These are phyloP conservation scores for Agrotis clavis DNA, from an alignment of 2,888 invertebrate genomes.

Conservation along the genomic window DNA sequence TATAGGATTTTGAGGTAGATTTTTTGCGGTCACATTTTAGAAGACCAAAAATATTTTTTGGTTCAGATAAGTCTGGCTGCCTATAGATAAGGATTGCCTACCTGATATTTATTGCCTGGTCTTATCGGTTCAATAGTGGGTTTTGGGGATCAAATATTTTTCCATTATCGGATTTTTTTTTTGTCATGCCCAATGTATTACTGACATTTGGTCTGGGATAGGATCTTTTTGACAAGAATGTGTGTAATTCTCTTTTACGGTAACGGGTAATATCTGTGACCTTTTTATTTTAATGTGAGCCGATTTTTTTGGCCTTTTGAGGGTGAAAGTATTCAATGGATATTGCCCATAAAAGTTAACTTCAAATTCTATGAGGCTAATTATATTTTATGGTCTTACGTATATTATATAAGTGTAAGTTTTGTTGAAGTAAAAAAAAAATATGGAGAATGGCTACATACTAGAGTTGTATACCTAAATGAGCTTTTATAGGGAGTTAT, in stretches of 20 bases:
- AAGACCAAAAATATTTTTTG: conserved; percentile 18
- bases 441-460: no score
- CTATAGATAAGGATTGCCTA: conserved; percentile 42
- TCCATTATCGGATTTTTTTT: conserved; percentile 52
- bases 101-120: conserved; percentile 59
- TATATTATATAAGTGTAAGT: no score
- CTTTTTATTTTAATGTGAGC: conserved; percentile 11
- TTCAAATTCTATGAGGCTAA: neutral
- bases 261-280: conserved; percentile 33
- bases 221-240: conserved; percentile 56
- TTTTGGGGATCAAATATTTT: conserved; percentile 61
- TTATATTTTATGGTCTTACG: no score
- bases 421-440: no score
- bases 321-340: neutral
- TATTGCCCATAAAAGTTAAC: neutral
- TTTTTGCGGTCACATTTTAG: conserved; percentile 32
- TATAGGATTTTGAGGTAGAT: conserved; percentile 13
- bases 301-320: conserved; percentile 5
- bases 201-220: conserved; percentile 31
- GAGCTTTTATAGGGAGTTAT: no score
- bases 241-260: conserved; percentile 51
- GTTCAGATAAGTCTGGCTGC: conserved; percentile 38
- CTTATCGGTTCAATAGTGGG: conserved; percentile 47
- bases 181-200: conserved; percentile 43
- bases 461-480: no score